Percentiles rank a stretch among this genome's conserved stretches.
Evolutionary conservation across 1,140 invertebrate genomes (phyloP).

Genomic region (Drosophila paulistorum): DNA sequence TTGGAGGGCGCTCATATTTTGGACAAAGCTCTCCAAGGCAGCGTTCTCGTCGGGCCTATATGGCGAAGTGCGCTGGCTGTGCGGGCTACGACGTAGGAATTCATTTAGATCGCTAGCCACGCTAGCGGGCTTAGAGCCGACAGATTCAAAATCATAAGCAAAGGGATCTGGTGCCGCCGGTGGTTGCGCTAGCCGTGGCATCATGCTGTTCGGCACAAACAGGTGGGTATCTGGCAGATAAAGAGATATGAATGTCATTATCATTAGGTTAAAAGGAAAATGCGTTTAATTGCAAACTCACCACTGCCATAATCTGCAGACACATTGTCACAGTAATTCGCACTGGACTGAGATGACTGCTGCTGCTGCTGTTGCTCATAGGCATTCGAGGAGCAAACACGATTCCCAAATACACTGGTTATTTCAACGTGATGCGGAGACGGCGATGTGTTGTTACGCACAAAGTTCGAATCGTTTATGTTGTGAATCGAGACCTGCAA

Average conservation of each 20-base stretch:
- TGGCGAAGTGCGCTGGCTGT: conserved; percentile 75
- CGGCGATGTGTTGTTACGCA: conserved; percentile 80
- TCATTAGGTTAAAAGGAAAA: too few species aligned
- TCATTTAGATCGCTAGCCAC: conserved; percentile 71
- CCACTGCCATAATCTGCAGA: conserved; percentile 68
- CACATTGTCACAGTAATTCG: conserved; percentile 64
- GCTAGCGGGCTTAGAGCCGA: conserved; percentile 59
- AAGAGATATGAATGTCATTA: too few species aligned
- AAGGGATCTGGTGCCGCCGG: conserved; percentile 60
- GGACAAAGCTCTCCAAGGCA: conserved; percentile 75
- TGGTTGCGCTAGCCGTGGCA: conserved; percentile 62
- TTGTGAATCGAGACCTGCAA: conserved; percentile 85
- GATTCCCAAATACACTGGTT: conserved; percentile 75
- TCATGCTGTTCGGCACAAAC: conserved; percentile 63
- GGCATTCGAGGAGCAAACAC: conserved; percentile 52
- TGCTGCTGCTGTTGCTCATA: conserved; percentile 59
- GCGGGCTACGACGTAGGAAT: conserved; percentile 72
- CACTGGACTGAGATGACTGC: conserved; percentile 40
- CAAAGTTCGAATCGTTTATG: conserved; percentile 85
- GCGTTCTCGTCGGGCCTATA: conserved; percentile 71
- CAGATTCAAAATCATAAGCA: conserved; percentile 68
- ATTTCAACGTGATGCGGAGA: conserved; percentile 83
- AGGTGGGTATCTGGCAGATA: conserved; percentile 62
- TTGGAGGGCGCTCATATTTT: conserved; percentile 75
- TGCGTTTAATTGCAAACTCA: conserved; percentile 13